Evolutionary conservation across 2,888 invertebrate species (phyloP).

Genomic region (Mystacides longicornis): DNA sequence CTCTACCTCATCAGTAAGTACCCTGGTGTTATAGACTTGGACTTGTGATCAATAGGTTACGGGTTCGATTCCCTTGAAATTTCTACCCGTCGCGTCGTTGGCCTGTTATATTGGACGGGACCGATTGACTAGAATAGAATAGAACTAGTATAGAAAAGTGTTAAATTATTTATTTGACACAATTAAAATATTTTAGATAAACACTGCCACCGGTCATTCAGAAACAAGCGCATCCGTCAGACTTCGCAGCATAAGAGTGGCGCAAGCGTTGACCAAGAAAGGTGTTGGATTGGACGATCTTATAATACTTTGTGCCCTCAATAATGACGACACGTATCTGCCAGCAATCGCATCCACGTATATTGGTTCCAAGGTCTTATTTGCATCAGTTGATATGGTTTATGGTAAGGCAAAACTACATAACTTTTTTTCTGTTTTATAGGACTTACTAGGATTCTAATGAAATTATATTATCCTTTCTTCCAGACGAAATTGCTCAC

Average conservation of each 20-base stretch:
- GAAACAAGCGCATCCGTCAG: not conserved
- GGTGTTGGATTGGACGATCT: not conserved
- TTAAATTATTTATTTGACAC: too few species aligned
- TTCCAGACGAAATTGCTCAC: not conserved
- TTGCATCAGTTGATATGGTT: not conserved
- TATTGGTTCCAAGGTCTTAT: not conserved
- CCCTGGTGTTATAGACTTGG: too few species aligned
- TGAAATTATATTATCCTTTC: not conserved
- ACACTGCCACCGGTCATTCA: not conserved
- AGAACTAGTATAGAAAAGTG: too few species aligned
- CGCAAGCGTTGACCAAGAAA: not conserved
- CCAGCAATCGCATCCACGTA: not conserved
- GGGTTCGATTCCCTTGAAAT: too few species aligned
- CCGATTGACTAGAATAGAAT: too few species aligned
- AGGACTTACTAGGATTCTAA: not conserved
- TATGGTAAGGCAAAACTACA: not conserved
- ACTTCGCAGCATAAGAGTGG: not conserved
- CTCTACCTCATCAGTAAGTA: too few species aligned
- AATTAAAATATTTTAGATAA: not conserved
- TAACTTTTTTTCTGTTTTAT: not conserved
- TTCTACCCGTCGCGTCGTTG: too few species aligned
- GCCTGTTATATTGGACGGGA: too few species aligned
- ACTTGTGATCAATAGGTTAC: too few species aligned
- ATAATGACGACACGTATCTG: not conserved
- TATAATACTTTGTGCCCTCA: not conserved